Evolutionary conservation across 2,113 vertebrate species (phyloP), one percentile per base, ranked within the genome.

Genomic region (Aegypius monachus): DNA sequence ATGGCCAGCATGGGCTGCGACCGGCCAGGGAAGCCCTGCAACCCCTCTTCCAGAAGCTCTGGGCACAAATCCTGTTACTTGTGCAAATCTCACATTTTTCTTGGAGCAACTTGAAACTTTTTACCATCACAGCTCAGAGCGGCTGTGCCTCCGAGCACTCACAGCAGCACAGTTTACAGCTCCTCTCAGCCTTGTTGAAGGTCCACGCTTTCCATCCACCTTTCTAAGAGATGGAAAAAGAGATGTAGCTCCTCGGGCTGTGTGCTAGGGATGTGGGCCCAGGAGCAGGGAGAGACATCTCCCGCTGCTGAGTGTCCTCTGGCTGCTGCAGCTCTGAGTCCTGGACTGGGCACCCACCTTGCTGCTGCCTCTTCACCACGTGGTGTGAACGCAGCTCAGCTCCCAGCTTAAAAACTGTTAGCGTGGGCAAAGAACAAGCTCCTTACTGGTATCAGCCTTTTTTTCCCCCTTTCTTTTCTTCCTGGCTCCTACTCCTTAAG

Each of bases 161-260:
- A 19, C 2, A 14, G 48, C 63, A 80, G 19, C n/a, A 25, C 11
- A 65, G 42, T 11, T 82, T 58, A 40, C 34, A 63, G 55, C 56
- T 67, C 40, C 56, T 85, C 74, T 32, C 45, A 63, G 38, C 15
- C 13, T 47, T 36, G 6, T 16, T 58, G 65, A 50, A 71, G 36
- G 27, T 11, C 65, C 32, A 3, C 0, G 0, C 20, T 42, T 63
- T 81, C 31, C 43, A 52, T 7, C 4, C 15, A 32, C 15, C 45
- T 73, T 78, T 27, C 59, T 32, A 43, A 70, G 70, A 74, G 31
- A 8, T 27, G 14, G n/a, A 79, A 67, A 45, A 15, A 13, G n/a
- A 79, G 65, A 34, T 23, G 43, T 21, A 53, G 9, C 6, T 63
- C 13, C 70, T 38, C 16, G 45, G 36, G 36, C 20, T 70, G 40